phyloP scores from a whole-genome alignment of 2,888 invertebrate genomes.

The Calephelis perditalis region DNA sequence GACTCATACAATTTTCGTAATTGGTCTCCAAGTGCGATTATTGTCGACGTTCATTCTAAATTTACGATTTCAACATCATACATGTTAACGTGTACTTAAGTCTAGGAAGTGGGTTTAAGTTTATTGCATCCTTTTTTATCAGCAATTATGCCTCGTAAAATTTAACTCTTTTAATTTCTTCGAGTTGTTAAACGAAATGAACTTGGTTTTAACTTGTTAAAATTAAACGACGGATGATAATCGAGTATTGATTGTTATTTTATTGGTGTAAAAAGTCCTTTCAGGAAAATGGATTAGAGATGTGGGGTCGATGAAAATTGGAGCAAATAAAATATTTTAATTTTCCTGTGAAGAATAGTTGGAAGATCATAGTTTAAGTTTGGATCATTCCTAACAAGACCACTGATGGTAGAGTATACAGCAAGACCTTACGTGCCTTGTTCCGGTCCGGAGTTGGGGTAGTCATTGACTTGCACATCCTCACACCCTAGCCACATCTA shows the following conservation, averaged over 20 bases:
- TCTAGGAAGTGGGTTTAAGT: conserved; percentile 24
- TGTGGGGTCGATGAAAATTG: too few species aligned
- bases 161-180: conserved; percentile 6
- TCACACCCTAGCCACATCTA: too few species aligned
- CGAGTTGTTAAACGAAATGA: background rate
- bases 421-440: too few species aligned
- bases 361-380: too few species aligned
- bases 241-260: background rate
- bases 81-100: conserved; percentile 13
- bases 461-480: too few species aligned
- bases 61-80: conserved; percentile 22
- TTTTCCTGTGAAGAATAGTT: too few species aligned
- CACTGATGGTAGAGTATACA: too few species aligned
- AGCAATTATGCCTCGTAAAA: conserved; percentile 15
- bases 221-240: conserved; percentile 1
- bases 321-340: too few species aligned
- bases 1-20: conserved; percentile 27
- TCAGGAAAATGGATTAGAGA: too few species aligned
- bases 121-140: conserved; percentile 9
- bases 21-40: conserved; percentile 22
- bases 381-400: too few species aligned
- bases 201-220: background rate
- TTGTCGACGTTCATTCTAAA: conserved; percentile 20
- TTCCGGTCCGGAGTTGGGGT: too few species aligned
- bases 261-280: background rate